Conservation (phyloP, 2,888 invertebrate genomes). For the Trachelus stipa region DNA sequence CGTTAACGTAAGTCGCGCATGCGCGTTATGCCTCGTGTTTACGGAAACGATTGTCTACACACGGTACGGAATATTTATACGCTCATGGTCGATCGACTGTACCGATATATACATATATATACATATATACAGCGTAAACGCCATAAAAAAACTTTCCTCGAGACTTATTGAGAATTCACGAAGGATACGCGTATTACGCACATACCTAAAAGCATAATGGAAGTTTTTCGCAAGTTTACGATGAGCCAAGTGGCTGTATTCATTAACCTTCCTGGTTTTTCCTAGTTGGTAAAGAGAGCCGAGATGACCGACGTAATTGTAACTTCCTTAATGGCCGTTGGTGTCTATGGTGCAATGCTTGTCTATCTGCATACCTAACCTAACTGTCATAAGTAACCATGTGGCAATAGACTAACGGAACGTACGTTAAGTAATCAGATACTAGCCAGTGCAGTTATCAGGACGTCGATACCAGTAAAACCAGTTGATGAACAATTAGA, state of each 20-base stretch:
- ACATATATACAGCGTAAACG: too few species aligned
- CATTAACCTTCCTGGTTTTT: background rate
- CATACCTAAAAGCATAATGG: background rate
- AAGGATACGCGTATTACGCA: background rate
- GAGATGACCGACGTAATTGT: background rate
- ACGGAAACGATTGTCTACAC: slow-evolving; percentile 33
- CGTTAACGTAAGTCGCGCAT: background rate
- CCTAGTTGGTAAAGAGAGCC: background rate
- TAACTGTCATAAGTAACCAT: background rate
- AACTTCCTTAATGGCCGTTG: background rate
- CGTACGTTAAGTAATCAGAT: background rate
- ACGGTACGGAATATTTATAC: slow-evolving; percentile 28
- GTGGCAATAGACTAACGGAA: background rate
- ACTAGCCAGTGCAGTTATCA: background rate
- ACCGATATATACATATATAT: too few species aligned
- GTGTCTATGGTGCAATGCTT: background rate
- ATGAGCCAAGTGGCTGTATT: background rate
- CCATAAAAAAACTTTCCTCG: background rate
- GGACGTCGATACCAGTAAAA: background rate
- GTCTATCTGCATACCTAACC: background rate
- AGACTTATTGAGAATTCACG: background rate
- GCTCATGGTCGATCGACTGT: background rate
- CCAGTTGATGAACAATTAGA: background rate
- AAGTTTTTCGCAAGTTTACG: background rate
- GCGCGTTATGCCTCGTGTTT: slow-evolving; percentile 26